Evolutionary conservation across 2,113 vertebrate species (phyloP).

Genomic region (Gadus chalcogrammus): DNA sequence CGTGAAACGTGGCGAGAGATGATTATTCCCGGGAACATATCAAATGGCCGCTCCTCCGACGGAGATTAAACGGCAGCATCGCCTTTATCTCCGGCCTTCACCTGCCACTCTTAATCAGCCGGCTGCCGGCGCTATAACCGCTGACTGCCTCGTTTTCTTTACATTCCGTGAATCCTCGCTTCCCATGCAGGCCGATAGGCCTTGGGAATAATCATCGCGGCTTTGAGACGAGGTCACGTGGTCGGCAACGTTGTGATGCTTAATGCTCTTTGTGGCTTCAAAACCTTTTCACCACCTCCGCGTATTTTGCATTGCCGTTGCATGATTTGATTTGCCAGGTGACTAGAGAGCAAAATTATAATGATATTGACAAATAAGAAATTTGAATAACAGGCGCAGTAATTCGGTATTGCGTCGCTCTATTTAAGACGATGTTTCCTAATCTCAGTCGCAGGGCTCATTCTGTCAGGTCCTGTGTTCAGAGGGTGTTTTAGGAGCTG

Average conservation of each 20-base stretch:
- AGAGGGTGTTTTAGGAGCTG: too few relatives aligned
- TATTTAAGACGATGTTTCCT: too few relatives aligned
- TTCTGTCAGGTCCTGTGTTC: too few relatives aligned
- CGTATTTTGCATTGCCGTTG: too few relatives aligned
- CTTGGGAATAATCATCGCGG: conserved; percentile 50
- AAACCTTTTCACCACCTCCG: too few relatives aligned
- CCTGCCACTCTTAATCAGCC: conserved; percentile 55
- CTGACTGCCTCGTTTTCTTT: conserved; percentile 51
- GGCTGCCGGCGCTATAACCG: conserved; percentile 41
- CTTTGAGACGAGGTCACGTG: conserved; percentile 43
- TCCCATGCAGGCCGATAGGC: conserved; percentile 34
- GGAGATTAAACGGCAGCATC: conserved; percentile 56
- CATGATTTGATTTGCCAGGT: too few relatives aligned
- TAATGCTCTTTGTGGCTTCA: conserved; percentile 14
- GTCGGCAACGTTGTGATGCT: too few relatives aligned
- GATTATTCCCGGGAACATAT: conserved; percentile 43
- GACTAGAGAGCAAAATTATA: too few relatives aligned
- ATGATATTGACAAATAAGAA: too few relatives aligned
- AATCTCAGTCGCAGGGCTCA: too few relatives aligned
- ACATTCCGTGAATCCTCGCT: conserved; percentile 37
- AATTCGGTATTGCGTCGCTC: too few relatives aligned
- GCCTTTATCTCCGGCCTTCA: conserved; percentile 59
- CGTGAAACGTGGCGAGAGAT: not conserved
- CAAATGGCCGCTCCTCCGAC: conserved; percentile 58
- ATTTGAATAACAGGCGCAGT: too few relatives aligned